Percentiles rank a stretch among this genome's conserved stretches.
phyloP scores from a whole-genome alignment of 2,113 vertebrate genomes.

The Condylura cristata region DNA sequence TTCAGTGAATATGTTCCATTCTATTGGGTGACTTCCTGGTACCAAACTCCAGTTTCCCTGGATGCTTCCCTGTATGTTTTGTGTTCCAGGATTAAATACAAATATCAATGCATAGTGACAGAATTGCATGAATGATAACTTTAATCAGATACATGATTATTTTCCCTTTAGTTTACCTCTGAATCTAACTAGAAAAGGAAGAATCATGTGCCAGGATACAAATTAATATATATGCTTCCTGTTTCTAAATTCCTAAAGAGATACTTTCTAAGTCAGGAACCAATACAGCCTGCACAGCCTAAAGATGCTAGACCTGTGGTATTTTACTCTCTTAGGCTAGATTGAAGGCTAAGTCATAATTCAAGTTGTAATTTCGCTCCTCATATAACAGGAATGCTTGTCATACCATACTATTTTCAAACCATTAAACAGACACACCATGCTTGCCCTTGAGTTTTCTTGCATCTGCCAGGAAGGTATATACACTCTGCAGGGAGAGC shows the following conservation, averaged over 20 bases:
- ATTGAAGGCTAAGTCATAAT: neutral
- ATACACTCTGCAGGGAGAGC: neutral
- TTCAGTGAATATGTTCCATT: neutral
- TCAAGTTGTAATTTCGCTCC: neutral
- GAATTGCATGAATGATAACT: neutral
- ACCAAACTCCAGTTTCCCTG: neutral
- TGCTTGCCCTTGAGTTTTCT: neutral
- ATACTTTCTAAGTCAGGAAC: neutral
- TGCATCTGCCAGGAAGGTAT: neutral
- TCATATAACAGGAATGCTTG: neutral
- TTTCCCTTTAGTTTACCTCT: neutral
- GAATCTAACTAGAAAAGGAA: neutral
- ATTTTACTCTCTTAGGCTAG: neutral
- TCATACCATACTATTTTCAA: neutral
- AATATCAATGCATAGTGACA: neutral
- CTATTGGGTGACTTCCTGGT: neutral
- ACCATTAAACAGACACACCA: rapidly evolving
- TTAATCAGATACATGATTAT: neutral
- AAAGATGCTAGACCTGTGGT: neutral
- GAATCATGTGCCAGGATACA: neutral
- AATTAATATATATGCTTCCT: neutral
- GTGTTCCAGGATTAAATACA: neutral
- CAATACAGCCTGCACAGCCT: neutral
- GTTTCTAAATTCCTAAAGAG: neutral
- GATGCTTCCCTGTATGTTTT: neutral